These are phyloP conservation scores for Drosophila tani DNA, from an alignment of 1,140 invertebrate species.

Conservation along the genomic window DNA sequence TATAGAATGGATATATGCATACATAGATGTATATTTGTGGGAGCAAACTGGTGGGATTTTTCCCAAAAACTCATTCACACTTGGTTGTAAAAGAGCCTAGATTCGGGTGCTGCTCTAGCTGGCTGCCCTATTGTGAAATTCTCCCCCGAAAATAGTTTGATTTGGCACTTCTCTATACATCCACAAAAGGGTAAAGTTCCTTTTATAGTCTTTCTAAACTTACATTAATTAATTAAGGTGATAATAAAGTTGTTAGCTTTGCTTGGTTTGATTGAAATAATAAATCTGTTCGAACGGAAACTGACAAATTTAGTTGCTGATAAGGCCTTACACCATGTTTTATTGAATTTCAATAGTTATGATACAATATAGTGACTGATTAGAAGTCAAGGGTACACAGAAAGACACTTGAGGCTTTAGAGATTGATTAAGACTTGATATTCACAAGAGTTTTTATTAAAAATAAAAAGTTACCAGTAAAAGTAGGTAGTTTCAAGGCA, in stretches of 20 bases:
- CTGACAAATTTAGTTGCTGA: conserved; percentile 2
- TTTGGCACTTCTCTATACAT: conserved; percentile 24
- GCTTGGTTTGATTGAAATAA: neutral
- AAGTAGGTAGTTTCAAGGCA: neutral
- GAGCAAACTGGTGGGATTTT: conserved; percentile 32
- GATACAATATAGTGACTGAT: neutral
- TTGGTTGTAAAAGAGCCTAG: conserved; percentile 55
- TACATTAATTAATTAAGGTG: neutral
- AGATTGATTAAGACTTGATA: neutral
- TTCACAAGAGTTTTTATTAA: neutral
- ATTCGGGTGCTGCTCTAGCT: neutral
- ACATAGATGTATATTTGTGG: conserved; percentile 27
- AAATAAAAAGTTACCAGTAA: neutral
- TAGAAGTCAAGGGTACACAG: neutral
- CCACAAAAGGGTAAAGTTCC: conserved; percentile 24
- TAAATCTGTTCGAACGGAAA: conserved; percentile 2
- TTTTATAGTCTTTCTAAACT: neutral
- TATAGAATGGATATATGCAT: conserved; percentile 42
- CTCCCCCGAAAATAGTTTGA: conserved; percentile 34
- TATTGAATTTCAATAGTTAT: conserved; percentile 20
- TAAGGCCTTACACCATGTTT: conserved; percentile 21
- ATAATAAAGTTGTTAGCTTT: neutral
- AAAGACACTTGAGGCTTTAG: neutral
- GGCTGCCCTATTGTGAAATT: conserved; percentile 61
- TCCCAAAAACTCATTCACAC: conserved; percentile 66